Evolutionary conservation across 2,797 vertebrate species (phyloP).

Genomic region (Hippocampus kuda): DNA sequence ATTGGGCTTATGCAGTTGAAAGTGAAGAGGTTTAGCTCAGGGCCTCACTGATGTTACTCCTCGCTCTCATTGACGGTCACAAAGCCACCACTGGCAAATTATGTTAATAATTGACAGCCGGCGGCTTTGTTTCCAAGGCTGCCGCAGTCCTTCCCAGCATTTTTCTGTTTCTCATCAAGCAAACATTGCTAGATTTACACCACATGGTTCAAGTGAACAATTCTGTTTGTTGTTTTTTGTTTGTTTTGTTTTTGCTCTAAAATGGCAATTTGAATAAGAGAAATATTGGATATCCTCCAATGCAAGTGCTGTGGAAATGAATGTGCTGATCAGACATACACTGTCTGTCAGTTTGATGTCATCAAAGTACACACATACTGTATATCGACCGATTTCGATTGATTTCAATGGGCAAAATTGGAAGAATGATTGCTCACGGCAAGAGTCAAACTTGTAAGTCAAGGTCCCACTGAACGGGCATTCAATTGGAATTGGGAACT

Average conservation of each 20-base stretch:
- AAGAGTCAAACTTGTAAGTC: no score
- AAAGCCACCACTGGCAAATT: conserved; percentile 23
- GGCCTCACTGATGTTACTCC: conserved; percentile 16
- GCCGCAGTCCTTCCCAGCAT: conserved; percentile 28
- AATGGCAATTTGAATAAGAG: not conserved
- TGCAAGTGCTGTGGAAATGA: no score
- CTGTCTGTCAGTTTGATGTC: no score
- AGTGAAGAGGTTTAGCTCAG: not conserved
- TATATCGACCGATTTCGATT: no score
- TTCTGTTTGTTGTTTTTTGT: not conserved
- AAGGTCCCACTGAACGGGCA: no score
- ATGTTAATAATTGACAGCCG: conserved; percentile 58
- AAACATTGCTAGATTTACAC: not conserved
- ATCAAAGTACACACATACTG: no score
- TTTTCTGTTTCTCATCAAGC: conserved; percentile 11
- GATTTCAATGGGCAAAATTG: no score
- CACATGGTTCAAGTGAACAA: not conserved
- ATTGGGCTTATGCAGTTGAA: not conserved
- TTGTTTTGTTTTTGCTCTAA: not conserved
- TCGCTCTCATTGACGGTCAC: conserved; percentile 32
- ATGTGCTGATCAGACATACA: no score
- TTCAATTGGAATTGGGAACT: not conserved
- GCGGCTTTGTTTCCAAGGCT: conserved; percentile 13
- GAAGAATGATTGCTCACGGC: no score
- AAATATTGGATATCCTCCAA: no score